Conservation (phyloP, 2,888 invertebrate species). For the Rhabditophanes sp. region DNA sequence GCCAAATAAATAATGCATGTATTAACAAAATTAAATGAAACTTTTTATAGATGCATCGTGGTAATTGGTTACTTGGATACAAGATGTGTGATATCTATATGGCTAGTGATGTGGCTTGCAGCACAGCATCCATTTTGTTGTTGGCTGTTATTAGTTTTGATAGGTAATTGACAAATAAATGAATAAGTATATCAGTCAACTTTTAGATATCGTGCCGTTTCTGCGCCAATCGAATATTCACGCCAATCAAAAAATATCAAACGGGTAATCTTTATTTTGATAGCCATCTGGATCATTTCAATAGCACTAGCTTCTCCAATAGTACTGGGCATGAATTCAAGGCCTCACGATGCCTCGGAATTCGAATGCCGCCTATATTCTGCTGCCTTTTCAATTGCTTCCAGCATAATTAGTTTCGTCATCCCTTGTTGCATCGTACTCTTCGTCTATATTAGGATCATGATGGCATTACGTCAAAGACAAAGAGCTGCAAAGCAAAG, state of each 20-base stretch:
- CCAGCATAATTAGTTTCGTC: conserved; percentile 46
- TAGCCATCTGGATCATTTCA: conserved; percentile 84
- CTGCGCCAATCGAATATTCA: conserved; percentile 94
- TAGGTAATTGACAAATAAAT: conserved; percentile 41
- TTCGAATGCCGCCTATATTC: conserved; percentile 48
- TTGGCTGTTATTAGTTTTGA: conserved; percentile 50
- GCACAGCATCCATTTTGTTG: conserved; percentile 50
- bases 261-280: conserved; percentile 80
- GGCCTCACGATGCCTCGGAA: conserved; percentile 25
- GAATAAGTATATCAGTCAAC: conserved; percentile 1
- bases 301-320: conserved; percentile 85
- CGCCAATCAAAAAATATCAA: conserved; percentile 81
- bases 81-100: conserved; percentile 49
- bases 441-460: conserved; percentile 44
- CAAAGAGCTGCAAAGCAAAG: conserved; percentile 35
- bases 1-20: background rate
- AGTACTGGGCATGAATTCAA: conserved; percentile 59
- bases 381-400: conserved; percentile 49
- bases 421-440: conserved; percentile 49
- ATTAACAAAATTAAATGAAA: conserved; percentile 1
- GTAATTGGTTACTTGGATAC: conserved; percentile 47
- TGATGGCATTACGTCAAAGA: conserved; percentile 33
- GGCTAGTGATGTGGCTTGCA: conserved; percentile 49
- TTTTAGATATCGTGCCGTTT: conserved; percentile 87
- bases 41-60: conserved; percentile 44